phyloP scores from a whole-genome alignment of 2,113 vertebrate species.

The Chinchilla lanigera region DNA sequence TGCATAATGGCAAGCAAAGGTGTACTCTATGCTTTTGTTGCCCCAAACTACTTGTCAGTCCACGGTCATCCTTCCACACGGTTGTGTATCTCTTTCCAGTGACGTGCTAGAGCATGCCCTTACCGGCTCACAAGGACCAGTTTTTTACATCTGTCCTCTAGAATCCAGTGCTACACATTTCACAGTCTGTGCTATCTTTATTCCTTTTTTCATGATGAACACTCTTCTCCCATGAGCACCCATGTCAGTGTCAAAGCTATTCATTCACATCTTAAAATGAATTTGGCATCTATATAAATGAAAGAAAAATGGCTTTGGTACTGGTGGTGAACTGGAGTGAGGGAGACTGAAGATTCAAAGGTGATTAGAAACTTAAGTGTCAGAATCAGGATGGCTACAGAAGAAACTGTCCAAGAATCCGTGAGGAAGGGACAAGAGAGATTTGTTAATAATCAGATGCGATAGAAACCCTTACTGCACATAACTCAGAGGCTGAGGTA shows the following conservation, averaged over 20 bases:
- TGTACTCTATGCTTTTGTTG: neutral
- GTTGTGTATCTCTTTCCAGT: neutral
- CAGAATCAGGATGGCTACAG: neutral
- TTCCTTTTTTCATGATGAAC: neutral
- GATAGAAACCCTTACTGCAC: neutral
- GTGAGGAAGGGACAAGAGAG: neutral
- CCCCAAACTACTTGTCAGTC: neutral
- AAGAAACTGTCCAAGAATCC: neutral
- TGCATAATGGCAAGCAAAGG: neutral
- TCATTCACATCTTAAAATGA: neutral
- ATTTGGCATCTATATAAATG: neutral
- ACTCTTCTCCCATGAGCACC: neutral
- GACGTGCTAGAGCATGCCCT: neutral
- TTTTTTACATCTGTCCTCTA: neutral
- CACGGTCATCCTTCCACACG: neutral
- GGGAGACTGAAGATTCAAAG: neutral
- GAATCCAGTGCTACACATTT: neutral
- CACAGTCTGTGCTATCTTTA: neutral
- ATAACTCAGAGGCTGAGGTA: too few species aligned
- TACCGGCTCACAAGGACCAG: neutral
- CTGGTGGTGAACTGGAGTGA: neutral
- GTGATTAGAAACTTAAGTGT: neutral
- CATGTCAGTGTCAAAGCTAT: neutral
- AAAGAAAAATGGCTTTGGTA: conserved; percentile 15
- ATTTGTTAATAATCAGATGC: neutral